Evolutionary conservation across 2,113 vertebrate species (phyloP).

Genomic region (Mobula hypostoma): DNA sequence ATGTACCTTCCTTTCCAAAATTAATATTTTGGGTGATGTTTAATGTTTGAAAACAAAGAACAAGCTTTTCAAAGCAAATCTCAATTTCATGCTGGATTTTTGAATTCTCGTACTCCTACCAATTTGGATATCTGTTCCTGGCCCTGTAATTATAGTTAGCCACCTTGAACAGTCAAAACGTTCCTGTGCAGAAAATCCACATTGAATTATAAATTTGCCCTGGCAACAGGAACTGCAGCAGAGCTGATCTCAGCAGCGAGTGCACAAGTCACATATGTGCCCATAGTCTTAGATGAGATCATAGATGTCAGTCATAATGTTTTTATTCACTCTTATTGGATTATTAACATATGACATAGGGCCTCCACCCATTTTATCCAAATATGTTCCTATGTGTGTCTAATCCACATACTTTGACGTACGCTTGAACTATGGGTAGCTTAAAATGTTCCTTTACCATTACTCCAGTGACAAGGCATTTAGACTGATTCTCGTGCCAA

Average conservation of each 20-base stretch:
- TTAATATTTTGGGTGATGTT: not conserved
- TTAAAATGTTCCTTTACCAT: constrained; percentile 10
- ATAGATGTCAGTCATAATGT: constrained; percentile 32
- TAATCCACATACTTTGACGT: not conserved
- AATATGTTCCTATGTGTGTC: not conserved
- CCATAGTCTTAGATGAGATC: constrained; percentile 1
- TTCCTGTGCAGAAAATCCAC: not conserved
- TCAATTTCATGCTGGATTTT: not conserved
- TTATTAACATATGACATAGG: constrained; percentile 6
- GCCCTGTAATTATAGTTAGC: not conserved
- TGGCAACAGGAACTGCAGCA: not conserved
- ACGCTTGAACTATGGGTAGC: not conserved
- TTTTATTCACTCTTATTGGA: not conserved
- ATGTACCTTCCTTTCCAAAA: not conserved
- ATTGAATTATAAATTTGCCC: not conserved
- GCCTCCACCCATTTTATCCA: constrained; percentile 29
- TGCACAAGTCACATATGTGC: not conserved
- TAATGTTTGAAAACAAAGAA: not conserved
- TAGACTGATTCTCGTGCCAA: not conserved
- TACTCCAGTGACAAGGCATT: constrained; percentile 12
- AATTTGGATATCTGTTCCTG: not conserved
- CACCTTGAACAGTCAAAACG: not conserved
- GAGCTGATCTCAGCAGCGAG: not conserved
- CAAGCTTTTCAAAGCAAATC: constrained; percentile 5
- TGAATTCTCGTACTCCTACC: not conserved